Evolutionary conservation across 2,888 invertebrate species (phyloP), one percentile per base, ranked within the genome.

Genomic region (Aelia acuminata): DNA sequence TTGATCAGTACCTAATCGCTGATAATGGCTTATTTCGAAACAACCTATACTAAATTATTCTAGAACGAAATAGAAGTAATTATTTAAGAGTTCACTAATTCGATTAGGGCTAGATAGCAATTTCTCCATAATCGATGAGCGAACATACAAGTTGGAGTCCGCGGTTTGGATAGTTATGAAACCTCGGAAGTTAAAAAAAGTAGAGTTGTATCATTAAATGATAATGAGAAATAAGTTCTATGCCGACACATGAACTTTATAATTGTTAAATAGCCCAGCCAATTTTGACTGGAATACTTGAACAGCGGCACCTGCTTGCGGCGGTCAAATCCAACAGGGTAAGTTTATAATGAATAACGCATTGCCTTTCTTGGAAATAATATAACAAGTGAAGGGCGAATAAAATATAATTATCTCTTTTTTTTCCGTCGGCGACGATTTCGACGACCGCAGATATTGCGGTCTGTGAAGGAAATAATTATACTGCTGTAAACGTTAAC

Each of bases 11-110:
- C 13, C 26, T 70, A 70, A 70, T 70, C 31, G 63, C 63, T 70
- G 63, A 70, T 70, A 70, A 70, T 70, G 63, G 63, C 31, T 70
- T 70, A 70, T 70, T 70, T 70, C 63, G 63, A 70, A 70, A 70
- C 63, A 31, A 70, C 31, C 31, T 70, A 18, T 35, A 35, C 35
- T 70, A 18, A 70, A 70, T 70, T 70, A 70, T 70, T 70, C 35
- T 20, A 70, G 63, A 7, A 70, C 63, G 63, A 70, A 70, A 70
- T 35, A 70, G 63, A 35, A 18, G 63, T 35, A 70, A 70, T 70
- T 70, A 70, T 70, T 35, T 20, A 70, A 7, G 20, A 70, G 18
- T 35, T 70, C 63, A 70, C 63, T 70, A 70, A 70, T 70, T 70
- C 63, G 63, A 70, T 70, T 70, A 70, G 63, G 31, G 31, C 31